Evolutionary conservation across 2,797 vertebrate species (phyloP), one percentile per base, ranked within the genome.

Genomic region (Aratinga solstitialis): DNA sequence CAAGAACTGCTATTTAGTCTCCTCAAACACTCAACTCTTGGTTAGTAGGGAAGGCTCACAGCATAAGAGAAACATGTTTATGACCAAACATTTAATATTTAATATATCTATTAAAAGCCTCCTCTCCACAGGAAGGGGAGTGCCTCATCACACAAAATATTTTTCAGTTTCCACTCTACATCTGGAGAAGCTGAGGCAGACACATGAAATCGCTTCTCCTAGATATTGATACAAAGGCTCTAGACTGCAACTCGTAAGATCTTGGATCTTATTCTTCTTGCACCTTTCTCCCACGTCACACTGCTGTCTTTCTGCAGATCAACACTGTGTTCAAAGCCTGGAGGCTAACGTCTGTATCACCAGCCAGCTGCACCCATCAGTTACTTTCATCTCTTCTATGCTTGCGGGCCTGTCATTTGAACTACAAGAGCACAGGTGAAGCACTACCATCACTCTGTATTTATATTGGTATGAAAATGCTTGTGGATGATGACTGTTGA

Each of bases 1-100:
- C 36, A 85, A 65, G 76, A 88, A 83, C 38, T 71, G 53, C 51
- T 79, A 36, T 82, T 84, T 82, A 86, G 78, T 86, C 67, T 76
- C 63, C 59, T 84, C 61, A 51, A 88, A 90, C 36, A 42, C 51
- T 75, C 43, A 68, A 74, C 40, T 91, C 36, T 79, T 67, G 40
- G n/a, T 84, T 59, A 53, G 69, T 19, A 68, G 45, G 40, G 65
- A 67, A 76, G 56, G 22, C 40, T 56, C 38, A 45, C 7, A 47
- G 38, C 40, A 62, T 19, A 80, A 58, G 3, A 80, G 4, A 22
- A 74, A n/a, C 0, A 1, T 11, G 13, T 36, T 94, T 72, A 71
- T 43, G 83, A 78, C 22, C 36, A 90, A 53, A 78, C 5, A 43
- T 43, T 43, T 27, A 91, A 53, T 71, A 86, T 48, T 82, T 81